Evolutionary conservation across 2,888 invertebrate genomes (phyloP).

Genomic region (Temnothorax ravouxi): DNA sequence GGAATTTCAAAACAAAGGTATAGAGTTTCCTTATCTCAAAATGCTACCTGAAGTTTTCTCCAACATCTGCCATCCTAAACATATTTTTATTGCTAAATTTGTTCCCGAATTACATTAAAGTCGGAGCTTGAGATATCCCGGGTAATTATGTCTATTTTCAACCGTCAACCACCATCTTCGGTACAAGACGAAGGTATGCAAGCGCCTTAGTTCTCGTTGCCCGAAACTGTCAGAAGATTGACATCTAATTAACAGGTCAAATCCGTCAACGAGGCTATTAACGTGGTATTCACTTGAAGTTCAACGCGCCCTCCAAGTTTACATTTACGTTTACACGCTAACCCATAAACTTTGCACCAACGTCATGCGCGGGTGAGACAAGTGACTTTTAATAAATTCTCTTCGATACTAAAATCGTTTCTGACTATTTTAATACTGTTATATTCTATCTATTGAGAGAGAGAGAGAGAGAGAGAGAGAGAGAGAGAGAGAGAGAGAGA

Average conservation of each 20-base stretch:
- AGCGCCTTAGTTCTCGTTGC: neutral
- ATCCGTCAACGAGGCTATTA: slow-evolving; percentile 53
- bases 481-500: neutral
- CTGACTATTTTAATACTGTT: neutral
- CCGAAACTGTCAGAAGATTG: slow-evolving; percentile 42
- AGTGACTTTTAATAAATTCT: neutral
- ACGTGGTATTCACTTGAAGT: slow-evolving; percentile 34
- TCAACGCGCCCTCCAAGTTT: slow-evolving; percentile 22
- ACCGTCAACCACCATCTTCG: neutral
- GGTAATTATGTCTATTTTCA: slow-evolving; percentile 2
- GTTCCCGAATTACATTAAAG: neutral
- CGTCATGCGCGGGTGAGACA: neutral
- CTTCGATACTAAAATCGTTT: neutral
- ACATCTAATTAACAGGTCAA: slow-evolving; percentile 53
- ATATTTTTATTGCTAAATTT: neutral
- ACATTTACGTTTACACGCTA: slow-evolving; percentile 33
- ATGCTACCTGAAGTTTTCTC: neutral
- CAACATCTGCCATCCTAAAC: no score
- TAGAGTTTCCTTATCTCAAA: slow-evolving; percentile 60
- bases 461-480: neutral
- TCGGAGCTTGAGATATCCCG: neutral
- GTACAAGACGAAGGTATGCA: slow-evolving; percentile 13
- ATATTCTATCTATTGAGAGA: neutral
- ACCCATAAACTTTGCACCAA: slow-evolving; percentile 32
- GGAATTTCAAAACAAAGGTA: slow-evolving; percentile 84